Conservation (phyloP, 2,113 vertebrate species). For the Myiozetetes cayanensis region DNA sequence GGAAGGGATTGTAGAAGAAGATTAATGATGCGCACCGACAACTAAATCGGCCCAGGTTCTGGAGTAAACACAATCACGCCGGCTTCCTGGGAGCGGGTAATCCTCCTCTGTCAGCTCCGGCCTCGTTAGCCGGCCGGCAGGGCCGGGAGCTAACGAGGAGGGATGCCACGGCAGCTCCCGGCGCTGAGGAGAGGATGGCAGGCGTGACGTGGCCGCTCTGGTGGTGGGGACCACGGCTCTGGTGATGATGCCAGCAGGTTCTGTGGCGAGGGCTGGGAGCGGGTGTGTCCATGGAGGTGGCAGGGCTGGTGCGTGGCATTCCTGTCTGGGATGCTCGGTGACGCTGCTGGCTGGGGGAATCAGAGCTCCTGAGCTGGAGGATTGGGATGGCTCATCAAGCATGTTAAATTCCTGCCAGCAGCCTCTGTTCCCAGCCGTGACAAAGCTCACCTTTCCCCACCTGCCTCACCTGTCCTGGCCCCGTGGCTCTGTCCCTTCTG, state of each 20-base stretch:
- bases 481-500: rapidly evolving
- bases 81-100: slow-evolving; percentile 62
- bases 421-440: background rate
- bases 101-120: slow-evolving; percentile 64
- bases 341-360: background rate
- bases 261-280: background rate
- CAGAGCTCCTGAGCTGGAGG: background rate
- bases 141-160: background rate
- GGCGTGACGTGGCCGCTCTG: background rate
- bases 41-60: slow-evolving; percentile 71
- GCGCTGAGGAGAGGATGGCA: rapidly evolving
- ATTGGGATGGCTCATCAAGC: background rate
- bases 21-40: slow-evolving; percentile 78
- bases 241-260: rapidly evolving
- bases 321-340: background rate
- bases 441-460: background rate
- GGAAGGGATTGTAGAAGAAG: slow-evolving; percentile 76
- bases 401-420: background rate
- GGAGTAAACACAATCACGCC: slow-evolving; percentile 72
- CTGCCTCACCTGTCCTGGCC: background rate
- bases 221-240: rapidly evolving
- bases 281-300: background rate
- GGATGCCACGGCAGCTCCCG: background rate
- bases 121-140: slow-evolving; percentile 37
- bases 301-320: rapidly evolving